A percentile compares a stretch with the other conserved stretches of the same genome.
phyloP scores from a whole-genome alignment of 2,888 invertebrate genomes.

The Agriopis leucophaearia region DNA sequence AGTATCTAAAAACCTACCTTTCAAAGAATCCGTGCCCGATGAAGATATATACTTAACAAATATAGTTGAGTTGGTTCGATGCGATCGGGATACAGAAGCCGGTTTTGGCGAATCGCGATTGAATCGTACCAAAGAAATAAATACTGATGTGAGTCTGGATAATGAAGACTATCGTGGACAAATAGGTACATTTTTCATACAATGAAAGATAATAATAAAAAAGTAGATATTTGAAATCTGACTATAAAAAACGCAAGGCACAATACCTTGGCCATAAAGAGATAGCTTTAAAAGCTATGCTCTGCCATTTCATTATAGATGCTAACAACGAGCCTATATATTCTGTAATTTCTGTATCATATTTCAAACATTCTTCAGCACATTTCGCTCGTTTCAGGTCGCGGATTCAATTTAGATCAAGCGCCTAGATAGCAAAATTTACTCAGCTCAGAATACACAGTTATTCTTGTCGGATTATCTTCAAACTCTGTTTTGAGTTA shows the following conservation, averaged over 20 bases:
- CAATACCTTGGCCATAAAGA: not conserved
- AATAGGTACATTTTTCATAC: not conserved
- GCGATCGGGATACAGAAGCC: constrained; percentile 67
- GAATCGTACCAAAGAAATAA: constrained; percentile 65
- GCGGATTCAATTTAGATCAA: constrained; percentile 77
- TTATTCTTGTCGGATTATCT: constrained; percentile 65
- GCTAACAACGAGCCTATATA: constrained; percentile 58
- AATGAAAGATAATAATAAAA: not conserved
- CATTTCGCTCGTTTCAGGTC: constrained; percentile 70
- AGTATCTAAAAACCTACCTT: constrained; percentile 14
- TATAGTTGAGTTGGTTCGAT: constrained; percentile 54
- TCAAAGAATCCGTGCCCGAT: constrained; percentile 46
- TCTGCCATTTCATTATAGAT: constrained; percentile 60
- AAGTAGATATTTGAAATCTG: not conserved
- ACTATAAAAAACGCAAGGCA: too few relatives aligned
- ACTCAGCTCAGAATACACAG: constrained; percentile 58
- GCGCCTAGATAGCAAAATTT: constrained; percentile 63
- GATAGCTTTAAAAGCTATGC: constrained; percentile 44
- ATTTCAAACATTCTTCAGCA: constrained; percentile 63
- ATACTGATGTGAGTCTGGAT: constrained; percentile 21
- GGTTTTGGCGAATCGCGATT: constrained; percentile 74
- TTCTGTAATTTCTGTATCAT: constrained; percentile 62
- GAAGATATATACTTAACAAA: constrained; percentile 55
- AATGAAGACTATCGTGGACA: not conserved
- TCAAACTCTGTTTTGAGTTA: constrained; percentile 44